These are phyloP conservation scores for Zosterops pallidus DNA, from an alignment of 2,113 vertebrate species.

Conservation along the genomic window DNA sequence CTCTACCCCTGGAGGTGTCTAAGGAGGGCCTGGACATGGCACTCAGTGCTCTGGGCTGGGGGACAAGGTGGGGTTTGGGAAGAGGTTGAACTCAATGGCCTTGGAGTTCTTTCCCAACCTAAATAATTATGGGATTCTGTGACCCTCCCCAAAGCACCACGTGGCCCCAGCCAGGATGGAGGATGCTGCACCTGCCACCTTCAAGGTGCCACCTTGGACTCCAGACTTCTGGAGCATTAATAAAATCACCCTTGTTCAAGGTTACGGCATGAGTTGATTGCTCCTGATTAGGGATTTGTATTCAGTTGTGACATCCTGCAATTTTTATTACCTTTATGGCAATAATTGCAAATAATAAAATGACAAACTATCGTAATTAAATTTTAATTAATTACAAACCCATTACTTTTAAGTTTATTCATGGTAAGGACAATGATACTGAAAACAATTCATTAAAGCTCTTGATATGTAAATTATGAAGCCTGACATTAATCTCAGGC, in stretches of 20 bases:
- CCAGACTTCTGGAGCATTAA: not conserved
- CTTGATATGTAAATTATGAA: conserved; percentile 52
- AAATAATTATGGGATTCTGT: not conserved
- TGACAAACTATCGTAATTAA: conserved; percentile 60
- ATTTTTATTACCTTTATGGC: conserved; percentile 59
- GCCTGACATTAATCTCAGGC: conserved; percentile 1
- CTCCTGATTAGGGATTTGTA: conserved; percentile 65
- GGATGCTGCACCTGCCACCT: not conserved
- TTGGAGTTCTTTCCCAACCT: not conserved
- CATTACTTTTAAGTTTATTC: conserved; percentile 65
- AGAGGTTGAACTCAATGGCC: accelerated
- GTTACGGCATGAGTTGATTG: not conserved
- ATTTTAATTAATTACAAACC: conserved; percentile 59
- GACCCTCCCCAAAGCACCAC: accelerated
- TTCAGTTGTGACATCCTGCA: conserved; percentile 45
- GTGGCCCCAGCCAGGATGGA: accelerated
- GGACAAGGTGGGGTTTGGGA: accelerated
- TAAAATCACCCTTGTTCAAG: conserved; percentile 59
- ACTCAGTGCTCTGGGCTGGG: not conserved
- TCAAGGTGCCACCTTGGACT: not conserved
- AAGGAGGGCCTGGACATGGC: not conserved
- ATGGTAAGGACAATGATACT: conserved; percentile 22
- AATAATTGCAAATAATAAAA: conserved; percentile 67
- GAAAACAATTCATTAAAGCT: conserved; percentile 62
- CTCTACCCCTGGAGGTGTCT: not conserved